Evolutionary conservation across 2,113 vertebrate genomes (phyloP), one percentile per base, ranked within the genome.

Genomic region (Austrofundulus limnaeus): DNA sequence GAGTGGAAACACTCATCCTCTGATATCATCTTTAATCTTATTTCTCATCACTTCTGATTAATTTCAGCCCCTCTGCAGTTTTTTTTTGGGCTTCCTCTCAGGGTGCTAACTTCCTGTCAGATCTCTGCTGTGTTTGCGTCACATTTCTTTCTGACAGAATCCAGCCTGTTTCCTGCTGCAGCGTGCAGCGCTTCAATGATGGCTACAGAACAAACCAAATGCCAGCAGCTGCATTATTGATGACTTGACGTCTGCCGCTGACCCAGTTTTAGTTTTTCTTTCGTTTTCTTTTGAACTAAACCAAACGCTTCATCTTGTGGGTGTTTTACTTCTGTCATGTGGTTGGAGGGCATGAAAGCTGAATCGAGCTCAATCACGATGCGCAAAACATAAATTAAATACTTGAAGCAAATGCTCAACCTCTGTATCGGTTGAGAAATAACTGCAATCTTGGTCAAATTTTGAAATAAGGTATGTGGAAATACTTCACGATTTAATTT

Each of bases 181-280:
- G 34, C 59, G 42, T 52, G 66, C 78, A 81, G 61, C 49, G 84
- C 82, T 73, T 77, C 82, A 83, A 69, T 75, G 77, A 87, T 60
- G 57, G 15, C 70, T 52, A 66, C 75, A 69, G 64, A 72, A 60
- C 78, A 65, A 70, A 75, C 57, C 68, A 88, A 88, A 89, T 84
- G 78, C 70, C 83, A 88, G 55, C 19, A 28, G 7, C 31, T 88
- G 82, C 78, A 89, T 87, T 87, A 89, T 88, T 87, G 70, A 91
- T 88, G 72, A 24, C 57, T n/a, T 54, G 48, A 60, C 13, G 50
- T 62, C 50, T 5, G 10, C 48, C 52, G 20, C n/a, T 72, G 63
- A 11, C 47, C 60, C 55, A 41, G 21, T 68, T 66, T 75, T 24
- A 28, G 25, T 24, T 38, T 24, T 38, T 34, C 31, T 34, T 10